Evolutionary conservation across 1,140 invertebrate genomes (phyloP).

Genomic region (Pseudomyrmex concolor): DNA sequence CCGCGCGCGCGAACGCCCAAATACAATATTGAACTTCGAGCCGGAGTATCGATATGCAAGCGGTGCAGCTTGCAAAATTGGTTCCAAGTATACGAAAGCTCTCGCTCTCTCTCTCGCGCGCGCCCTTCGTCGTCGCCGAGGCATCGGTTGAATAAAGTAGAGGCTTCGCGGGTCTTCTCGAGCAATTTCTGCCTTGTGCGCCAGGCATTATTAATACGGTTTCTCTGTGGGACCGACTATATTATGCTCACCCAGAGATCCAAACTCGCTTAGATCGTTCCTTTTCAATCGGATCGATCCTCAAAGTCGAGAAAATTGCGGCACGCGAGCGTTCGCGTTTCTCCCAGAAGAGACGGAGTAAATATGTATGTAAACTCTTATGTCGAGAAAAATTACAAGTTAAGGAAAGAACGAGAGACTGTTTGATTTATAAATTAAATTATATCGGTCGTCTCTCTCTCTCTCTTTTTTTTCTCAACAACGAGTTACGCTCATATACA

Average conservation of each 20-base stretch:
- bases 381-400: no score
- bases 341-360: no score
- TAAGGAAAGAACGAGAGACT: no score
- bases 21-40: constrained; percentile 61
- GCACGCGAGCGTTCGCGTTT: not conserved
- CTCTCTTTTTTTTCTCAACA: not conserved
- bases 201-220: constrained; percentile 48
- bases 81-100: constrained; percentile 29
- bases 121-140: not conserved
- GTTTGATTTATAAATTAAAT: no score
- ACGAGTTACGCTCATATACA: not conserved
- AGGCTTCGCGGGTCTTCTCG: constrained; percentile 22
- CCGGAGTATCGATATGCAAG: constrained; percentile 56
- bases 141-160: constrained; percentile 50
- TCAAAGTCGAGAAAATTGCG: constrained; percentile 28
- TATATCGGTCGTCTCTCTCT: no score
- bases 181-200: constrained; percentile 31
- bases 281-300: not conserved
- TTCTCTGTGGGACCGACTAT: constrained; percentile 6
- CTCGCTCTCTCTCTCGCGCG: not conserved
- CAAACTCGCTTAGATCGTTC: constrained; percentile 19
- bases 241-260: constrained; percentile 12
- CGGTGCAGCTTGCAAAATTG: constrained; percentile 61
- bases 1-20: constrained; percentile 45
- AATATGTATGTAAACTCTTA: no score